Evolutionary conservation across 1,140 invertebrate species (phyloP), one percentile per base, ranked within the genome.

Genomic region (Drosophila navojoa): DNA sequence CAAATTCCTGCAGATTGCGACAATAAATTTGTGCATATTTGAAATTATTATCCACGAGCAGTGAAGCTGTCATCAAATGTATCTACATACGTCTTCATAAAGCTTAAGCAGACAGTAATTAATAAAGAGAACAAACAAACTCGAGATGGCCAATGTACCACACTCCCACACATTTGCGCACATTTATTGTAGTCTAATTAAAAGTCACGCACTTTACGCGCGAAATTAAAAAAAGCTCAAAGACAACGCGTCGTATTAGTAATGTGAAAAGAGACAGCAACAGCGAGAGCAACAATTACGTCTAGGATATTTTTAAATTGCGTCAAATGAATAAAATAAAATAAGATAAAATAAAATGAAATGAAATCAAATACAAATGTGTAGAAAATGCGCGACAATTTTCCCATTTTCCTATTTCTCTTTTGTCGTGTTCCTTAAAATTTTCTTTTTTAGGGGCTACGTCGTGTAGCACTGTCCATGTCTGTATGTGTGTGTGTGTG

Each of bases 141-240:
- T 27, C 11, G 29, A 54, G 16, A 35, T 49, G 47, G 7, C n/a
- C n/a, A 45, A 45, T 45, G n/a, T 44, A n/a, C 9, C 27, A 27
- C n/a, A 67, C 75, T 16, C 68, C 72, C 72, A 63, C 81, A 76
- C 63, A 63, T 47, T 76, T 53, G 69, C 68, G 58, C 84, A 79
- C 84, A 79, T 77, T 90, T 82, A 81, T 90, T 86, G 74, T 79
- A 82, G 66, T 90, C 73, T 80, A 90, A 90, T 90, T 90, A 90
- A 90, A 81, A 81, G 73, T 79, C 81, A 86, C 76, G 87, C 86
- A 86, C 76, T 86, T 90, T 90, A 70, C 58, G 76, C 77, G 82
- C 76, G 67, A 81, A 87, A 87, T 79, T 79, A 27, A 49, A 49
- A 66, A 45, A 76, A 76, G 74, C 61, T 77, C 72, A 86, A 89